Conservation (phyloP, 2,888 invertebrate genomes). For the Campoplex capitator region DNA sequence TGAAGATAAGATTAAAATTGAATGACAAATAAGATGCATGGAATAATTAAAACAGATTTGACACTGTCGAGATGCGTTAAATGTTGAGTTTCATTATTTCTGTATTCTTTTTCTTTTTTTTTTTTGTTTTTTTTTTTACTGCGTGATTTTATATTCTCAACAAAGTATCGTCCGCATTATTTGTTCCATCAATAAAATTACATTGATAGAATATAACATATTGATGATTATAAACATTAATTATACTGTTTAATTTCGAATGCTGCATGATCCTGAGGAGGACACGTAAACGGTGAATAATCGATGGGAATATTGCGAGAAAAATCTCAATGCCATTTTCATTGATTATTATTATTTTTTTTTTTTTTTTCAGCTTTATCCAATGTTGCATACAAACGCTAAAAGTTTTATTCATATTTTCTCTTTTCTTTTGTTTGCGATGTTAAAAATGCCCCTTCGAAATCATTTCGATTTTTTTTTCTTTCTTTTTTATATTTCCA, state of each 20-base stretch:
- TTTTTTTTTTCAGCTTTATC: constrained; percentile 13
- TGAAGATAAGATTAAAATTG: neutral
- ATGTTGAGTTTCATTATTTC: no score
- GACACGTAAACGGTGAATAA: neutral
- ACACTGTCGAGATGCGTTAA: neutral
- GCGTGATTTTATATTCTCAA: neutral
- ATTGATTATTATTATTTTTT: neutral
- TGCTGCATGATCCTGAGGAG: constrained; percentile 12
- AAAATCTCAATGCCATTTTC: constrained; percentile 6
- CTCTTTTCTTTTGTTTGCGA: constrained; percentile 2
- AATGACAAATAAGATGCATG: neutral
- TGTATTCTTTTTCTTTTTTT: neutral
- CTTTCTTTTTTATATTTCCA: neutral
- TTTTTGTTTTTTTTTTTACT: neutral
- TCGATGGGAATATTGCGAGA: constrained; percentile 10
- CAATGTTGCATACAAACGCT: constrained; percentile 13
- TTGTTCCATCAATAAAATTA: constrained; percentile 30
- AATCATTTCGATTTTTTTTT: neutral
- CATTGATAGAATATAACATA: constrained; percentile 55
- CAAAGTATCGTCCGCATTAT: constrained; percentile 25
- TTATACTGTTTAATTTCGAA: constrained; percentile 54
- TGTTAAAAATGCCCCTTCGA: constrained; percentile 46
- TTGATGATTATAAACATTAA: constrained; percentile 59
- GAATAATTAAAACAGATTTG: neutral
- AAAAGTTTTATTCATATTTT: neutral